Evolutionary conservation across 2,797 vertebrate genomes (phyloP).

Genomic region (Anguilla marmorata): DNA sequence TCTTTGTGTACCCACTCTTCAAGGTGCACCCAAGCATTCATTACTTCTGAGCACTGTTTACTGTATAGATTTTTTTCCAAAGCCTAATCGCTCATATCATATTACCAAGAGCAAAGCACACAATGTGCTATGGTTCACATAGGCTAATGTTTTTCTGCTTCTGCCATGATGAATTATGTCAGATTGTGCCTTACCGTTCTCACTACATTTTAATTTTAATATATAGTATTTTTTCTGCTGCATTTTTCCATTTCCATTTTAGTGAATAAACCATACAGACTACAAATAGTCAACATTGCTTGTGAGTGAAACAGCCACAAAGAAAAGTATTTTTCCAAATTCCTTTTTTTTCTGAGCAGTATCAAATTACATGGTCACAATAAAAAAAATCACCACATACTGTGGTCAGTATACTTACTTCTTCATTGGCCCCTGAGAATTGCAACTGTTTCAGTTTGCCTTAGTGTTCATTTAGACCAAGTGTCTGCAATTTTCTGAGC

Average conservation of each 20-base stretch:
- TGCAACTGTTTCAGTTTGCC: no score
- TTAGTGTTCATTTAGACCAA: no score
- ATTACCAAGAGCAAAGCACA: neutral
- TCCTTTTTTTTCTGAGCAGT: no score
- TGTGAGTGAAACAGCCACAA: no score
- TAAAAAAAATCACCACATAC: no score
- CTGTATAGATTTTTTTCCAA: conserved; percentile 22
- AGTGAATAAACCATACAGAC: no score
- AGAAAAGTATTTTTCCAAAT: no score
- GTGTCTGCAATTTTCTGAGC: no score
- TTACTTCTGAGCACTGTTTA: conserved; percentile 10
- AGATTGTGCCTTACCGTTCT: neutral
- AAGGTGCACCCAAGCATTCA: neutral
- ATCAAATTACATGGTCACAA: no score
- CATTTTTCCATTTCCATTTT: neutral
- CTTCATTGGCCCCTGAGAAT: no score
- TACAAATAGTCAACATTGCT: no score
- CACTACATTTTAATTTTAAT: neutral
- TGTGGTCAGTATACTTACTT: no score
- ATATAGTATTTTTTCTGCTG: neutral
- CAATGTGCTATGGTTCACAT: neutral
- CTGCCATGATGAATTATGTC: neutral
- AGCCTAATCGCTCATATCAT: conserved; percentile 8
- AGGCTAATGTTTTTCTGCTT: neutral
- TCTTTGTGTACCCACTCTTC: neutral